Percentiles rank a stretch among this genome's conserved stretches.
Conservation (phyloP, 1,140 invertebrate species). For the Oreohelix idahoensis region DNA sequence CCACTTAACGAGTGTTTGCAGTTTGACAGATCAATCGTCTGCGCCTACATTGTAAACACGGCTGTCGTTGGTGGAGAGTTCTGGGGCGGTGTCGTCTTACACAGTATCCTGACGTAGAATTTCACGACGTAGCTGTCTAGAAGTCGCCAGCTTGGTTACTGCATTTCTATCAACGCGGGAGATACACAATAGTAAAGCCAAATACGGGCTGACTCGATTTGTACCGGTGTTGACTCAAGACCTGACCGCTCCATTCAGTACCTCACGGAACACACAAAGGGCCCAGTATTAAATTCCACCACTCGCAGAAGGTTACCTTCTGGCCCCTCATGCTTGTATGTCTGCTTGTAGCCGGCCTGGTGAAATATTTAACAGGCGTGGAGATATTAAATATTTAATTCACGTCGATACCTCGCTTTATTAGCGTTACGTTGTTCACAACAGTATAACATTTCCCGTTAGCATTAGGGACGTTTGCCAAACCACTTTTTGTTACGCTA, state of each 20-base stretch:
- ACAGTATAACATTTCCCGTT: background rate
- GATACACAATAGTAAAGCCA: conserved; percentile 27
- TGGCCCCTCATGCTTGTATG: background rate
- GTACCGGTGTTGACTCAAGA: conserved; percentile 17
- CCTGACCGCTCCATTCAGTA: background rate
- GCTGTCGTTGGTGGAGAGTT: background rate
- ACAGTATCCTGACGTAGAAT: conserved; percentile 9
- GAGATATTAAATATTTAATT: conserved; percentile 10
- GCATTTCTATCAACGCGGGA: background rate
- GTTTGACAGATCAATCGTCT: conserved; percentile 24
- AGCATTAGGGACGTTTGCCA: background rate
- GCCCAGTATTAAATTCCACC: background rate
- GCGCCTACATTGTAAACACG: conserved; percentile 20
- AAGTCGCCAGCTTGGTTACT: conserved; percentile 17
- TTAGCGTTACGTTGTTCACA: background rate
- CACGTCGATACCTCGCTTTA: conserved; percentile 5
- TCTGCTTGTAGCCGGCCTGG: background rate
- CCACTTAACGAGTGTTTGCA: conserved; percentile 28
- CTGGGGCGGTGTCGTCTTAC: conserved; percentile 17
- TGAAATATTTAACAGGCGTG: conserved; percentile 15
- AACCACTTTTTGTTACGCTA: background rate
- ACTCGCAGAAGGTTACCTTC: background rate
- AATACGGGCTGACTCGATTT: conserved; percentile 22
- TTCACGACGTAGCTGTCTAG: background rate
- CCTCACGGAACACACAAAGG: background rate